Percentiles rank a stretch among this genome's conserved stretches.
phyloP scores from a whole-genome alignment of 1,140 invertebrate genomes.

The Cardiocondyla obscurior region DNA sequence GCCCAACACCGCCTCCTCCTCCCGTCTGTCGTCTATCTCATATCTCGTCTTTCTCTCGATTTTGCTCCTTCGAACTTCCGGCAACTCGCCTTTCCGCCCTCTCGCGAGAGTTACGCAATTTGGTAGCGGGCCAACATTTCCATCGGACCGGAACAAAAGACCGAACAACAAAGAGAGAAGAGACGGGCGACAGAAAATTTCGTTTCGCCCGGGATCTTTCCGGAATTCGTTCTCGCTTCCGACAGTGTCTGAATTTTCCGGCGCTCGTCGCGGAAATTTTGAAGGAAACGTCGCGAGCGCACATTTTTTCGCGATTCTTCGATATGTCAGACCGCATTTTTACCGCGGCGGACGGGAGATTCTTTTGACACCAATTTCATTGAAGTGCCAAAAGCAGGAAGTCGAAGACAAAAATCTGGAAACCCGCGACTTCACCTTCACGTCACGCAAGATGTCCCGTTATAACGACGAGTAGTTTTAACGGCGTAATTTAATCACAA shows the following conservation, averaged over 20 bases:
- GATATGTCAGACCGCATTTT: conserved; percentile 31
- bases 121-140: conserved; percentile 63
- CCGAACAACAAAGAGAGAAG: conserved; percentile 47
- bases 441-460: neutral
- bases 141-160: conserved; percentile 44
- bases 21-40: conserved; percentile 29
- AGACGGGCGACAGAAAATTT: conserved; percentile 37
- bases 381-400: neutral
- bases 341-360: neutral
- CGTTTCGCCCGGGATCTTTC: neutral
- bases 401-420: neutral
- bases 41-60: conserved; percentile 8
- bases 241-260: conserved; percentile 42
- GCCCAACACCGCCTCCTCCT: conserved; percentile 50
- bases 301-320: conserved; percentile 31
- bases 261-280: conserved; percentile 29
- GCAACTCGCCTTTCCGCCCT: conserved; percentile 39
- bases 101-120: conserved; percentile 63
- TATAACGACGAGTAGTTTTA: neutral
- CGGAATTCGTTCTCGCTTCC: conserved; percentile 43
- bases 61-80: conserved; percentile 41
- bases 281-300: conserved; percentile 27
- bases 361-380: conserved; percentile 24
- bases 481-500: neutral
- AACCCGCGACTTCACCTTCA: neutral